Base-by-base conservation (phyloP, 2,888 invertebrate species). In the Ornithoptera priamus region DNA sequence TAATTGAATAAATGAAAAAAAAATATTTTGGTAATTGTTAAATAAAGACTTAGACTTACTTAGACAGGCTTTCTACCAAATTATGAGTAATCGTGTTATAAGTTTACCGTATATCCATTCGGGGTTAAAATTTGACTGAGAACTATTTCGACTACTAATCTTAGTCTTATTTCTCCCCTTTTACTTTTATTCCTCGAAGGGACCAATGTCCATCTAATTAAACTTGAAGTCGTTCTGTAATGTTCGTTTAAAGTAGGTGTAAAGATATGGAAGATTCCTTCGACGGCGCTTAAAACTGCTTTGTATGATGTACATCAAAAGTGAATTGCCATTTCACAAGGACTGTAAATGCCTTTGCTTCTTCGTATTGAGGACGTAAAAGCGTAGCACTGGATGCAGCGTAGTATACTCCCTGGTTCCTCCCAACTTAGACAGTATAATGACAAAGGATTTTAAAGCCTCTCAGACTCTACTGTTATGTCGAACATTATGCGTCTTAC, bases 391-490 rank as follows among this genome's bases (percentile, higher is more conserved):
- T 66, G 66, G 62, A 62, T 20, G 50, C 62, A 57, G 53, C 56
- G 17, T 56, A 56, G 42, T 30, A 30, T 24, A 62, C 65, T 39
- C 58, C 59, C 20, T 62, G 24, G 65, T 60, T 60, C 62, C 69
- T 59, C 59, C 62, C 53, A 62, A 69, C 62, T 62, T 62, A 69
- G 58, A 62, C 62, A 58, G 66, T 57, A 66, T 70, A 62, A 62
- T 63, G 66, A 70, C 65, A 69, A 69, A 69, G 66, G 70, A 58
- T 66, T 70, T 70, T 70, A 63, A 70, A 66, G 59, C 65, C 59
- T 63, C 63, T 68, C 58, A 63, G 63, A 59, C 59, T 22, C 56
- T 63, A 20, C 59, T 58, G 63, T 59, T 18, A 61, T 20, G 61
- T 46, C 62, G 58, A 36, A 62, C 39, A 30, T 39, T 30, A 53